Evolutionary conservation across 1,140 invertebrate species (phyloP), one percentile per base, ranked within the genome.

Genomic region (Wiebesia pumilae): DNA sequence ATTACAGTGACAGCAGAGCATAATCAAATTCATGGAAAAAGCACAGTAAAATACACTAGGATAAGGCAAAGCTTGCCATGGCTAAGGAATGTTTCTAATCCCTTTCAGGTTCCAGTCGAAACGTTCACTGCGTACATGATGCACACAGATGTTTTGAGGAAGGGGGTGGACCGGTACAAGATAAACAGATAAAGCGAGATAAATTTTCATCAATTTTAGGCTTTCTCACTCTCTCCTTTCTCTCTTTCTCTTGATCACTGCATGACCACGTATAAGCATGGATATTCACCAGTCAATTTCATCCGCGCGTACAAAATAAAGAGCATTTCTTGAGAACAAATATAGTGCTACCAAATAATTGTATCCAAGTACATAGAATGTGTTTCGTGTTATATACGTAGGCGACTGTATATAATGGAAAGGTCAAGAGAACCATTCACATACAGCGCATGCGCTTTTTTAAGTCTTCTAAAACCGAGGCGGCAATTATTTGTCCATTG

Each of bases 111-210:
- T n/a, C 19, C 0, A 81, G 30, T 80, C 58, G 54, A 65, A 35
- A 79, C 30, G 7, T 79, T 58, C 24, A 24, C 0, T 65, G 54
- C 40, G 30, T 33, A 82, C 81, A 71, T 82, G n/a, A 40, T 82
- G 7, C 38, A 47, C 58, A 30, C 35, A 33, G 33, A 43, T 27
- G 14, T 16, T 9, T 24, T n/a, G n/a, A 71, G 35, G 12, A 0
- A 27, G 12, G 83, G 75, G 73, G 58, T 79, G 58, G 83, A 84
- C 83, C 83, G 83, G 83, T 58, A 10, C 12, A 84, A 21, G 58
- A 84, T 84, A 84, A 84, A 84, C 75, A 84, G 69, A 65, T 58
- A 51, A 38, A 77, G 38, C 19, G 27, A 65, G 54, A 81, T 24
- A 33, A 51, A 43, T 77, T 83, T 58, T 54, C 51, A 73, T 77